Base-by-base conservation (phyloP, 2,888 invertebrate species). In the Ischnus inquisitorius region DNA sequence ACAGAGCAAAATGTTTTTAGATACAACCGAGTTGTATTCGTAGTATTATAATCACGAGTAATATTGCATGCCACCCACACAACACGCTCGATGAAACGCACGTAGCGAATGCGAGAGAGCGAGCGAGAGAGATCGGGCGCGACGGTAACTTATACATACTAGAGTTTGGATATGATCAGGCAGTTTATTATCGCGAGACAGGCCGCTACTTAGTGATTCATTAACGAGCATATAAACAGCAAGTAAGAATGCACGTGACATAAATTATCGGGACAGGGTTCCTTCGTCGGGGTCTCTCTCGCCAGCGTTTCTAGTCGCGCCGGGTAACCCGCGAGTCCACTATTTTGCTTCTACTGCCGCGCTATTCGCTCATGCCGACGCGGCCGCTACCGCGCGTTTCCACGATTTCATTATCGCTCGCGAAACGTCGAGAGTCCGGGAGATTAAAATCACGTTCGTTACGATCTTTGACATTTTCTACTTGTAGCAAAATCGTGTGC, bases 171-270 rank as follows among this genome's bases (percentile, higher is more conserved):
- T 85, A 85, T 85, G 85, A 85, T 85, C 85, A 82, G 84, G 79
- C 83, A 84, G 79, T 85, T 85, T 82, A 83, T 85, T 79, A 85
- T 68, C 71, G 65, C 75, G 54, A 25, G 85, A 84, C 85, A 85
- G 84, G 79, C 71, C 57, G 76, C 82, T 85, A 85, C 85, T 85
- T 85, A 85, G 84, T 85, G 85, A 85, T 85, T 85, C 85, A 85
- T 85, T 85, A 85, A 79, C 84, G 82, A 82, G 77, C 85, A 79
- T 82, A 84, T 84, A 85, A 85, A 85, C 85, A 85, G 83, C 84
- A 67, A 85, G 83, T 84, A 85, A 84, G 83, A 85, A 85, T 85
- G 81, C 82, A 82, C 46, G 81, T 79, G 82, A 83, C 84, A 85
- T 85, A 85, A 85, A 85, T 85, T 84, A 84, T 82, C 77, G 76